Conservation (phyloP, 2,797 vertebrate genomes). For the Heterohyrax brucei region DNA sequence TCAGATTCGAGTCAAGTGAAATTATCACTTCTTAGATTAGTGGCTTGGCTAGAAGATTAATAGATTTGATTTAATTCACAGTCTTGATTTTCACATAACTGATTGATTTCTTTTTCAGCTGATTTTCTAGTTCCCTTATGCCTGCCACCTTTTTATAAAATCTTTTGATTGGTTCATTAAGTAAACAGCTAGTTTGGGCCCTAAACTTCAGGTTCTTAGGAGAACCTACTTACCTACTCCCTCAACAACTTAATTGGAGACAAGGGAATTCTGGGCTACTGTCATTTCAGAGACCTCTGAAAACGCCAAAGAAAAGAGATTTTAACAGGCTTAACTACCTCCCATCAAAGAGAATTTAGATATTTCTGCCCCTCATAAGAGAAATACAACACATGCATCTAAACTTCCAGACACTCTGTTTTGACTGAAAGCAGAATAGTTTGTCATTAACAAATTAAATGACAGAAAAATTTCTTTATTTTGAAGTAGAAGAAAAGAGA, state of each 20-base stretch:
- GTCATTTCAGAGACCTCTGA: slow-evolving; percentile 77
- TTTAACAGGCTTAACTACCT: slow-evolving; percentile 79
- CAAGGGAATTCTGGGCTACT: slow-evolving; percentile 78
- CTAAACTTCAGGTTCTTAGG: slow-evolving; percentile 77
- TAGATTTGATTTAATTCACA: slow-evolving; percentile 81
- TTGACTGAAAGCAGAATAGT: slow-evolving; percentile 16
- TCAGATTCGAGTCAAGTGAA: slow-evolving; percentile 84
- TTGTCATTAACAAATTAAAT: slow-evolving; percentile 52
- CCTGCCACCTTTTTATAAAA: slow-evolving; percentile 76
- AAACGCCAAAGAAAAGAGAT: slow-evolving; percentile 70
- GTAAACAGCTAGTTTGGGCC: slow-evolving; percentile 77
- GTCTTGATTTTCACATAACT: slow-evolving; percentile 82
- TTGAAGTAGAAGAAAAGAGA: neutral
- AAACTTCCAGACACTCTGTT: slow-evolving; percentile 6
- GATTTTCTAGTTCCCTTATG: slow-evolving; percentile 68
- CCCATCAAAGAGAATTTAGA: slow-evolving; percentile 75
- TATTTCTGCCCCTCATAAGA: slow-evolving; percentile 70
- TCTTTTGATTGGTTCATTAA: slow-evolving; percentile 83
- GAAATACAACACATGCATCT: slow-evolving; percentile 43
- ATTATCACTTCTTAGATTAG: slow-evolving; percentile 80
- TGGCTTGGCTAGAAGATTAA: slow-evolving; percentile 69
- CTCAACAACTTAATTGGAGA: slow-evolving; percentile 85
- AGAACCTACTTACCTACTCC: slow-evolving; percentile 80
- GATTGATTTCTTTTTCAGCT: slow-evolving; percentile 81
- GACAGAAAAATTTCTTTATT: slow-evolving; percentile 34